These are phyloP conservation scores for Lutjanus erythropterus DNA, from an alignment of 2,113 vertebrate species.

Conservation along the genomic window DNA sequence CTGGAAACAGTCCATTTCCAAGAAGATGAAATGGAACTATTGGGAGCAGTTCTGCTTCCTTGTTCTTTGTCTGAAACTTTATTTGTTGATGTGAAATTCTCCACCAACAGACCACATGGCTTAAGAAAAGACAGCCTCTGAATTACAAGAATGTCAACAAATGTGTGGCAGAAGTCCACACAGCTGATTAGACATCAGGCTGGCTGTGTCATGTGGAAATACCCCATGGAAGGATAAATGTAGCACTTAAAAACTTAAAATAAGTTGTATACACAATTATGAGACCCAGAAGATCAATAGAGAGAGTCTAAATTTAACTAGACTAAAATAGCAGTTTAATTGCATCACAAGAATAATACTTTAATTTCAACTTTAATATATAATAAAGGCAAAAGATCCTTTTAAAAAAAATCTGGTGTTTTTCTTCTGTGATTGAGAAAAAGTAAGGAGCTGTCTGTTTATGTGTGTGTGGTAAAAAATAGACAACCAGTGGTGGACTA, in stretches of 20 bases:
- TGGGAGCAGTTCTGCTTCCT: conserved; percentile 17
- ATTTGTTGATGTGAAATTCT: conserved; percentile 51
- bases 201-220: conserved; percentile 4
- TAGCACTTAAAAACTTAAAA: conserved; percentile 2
- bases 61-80: conserved; percentile 36
- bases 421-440: not conserved
- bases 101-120: conserved; percentile 4
- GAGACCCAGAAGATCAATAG: not conserved
- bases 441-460: not conserved
- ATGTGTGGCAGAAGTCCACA: too few species aligned
- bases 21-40: not conserved
- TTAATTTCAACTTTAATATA: not conserved
- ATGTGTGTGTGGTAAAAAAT: not conserved
- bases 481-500: not conserved
- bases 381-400: not conserved
- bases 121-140: conserved; percentile 34
- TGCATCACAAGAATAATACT: not conserved
- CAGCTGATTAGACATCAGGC: not conserved
- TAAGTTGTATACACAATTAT: not conserved
- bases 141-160: conserved; percentile 41
- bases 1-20: not conserved
- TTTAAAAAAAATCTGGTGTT: not conserved
- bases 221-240: not conserved
- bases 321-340: not conserved
- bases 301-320: too few species aligned